These are phyloP conservation scores for Grammomys surdaster DNA, from an alignment of 2,113 vertebrate genomes.

Conservation along the genomic window DNA sequence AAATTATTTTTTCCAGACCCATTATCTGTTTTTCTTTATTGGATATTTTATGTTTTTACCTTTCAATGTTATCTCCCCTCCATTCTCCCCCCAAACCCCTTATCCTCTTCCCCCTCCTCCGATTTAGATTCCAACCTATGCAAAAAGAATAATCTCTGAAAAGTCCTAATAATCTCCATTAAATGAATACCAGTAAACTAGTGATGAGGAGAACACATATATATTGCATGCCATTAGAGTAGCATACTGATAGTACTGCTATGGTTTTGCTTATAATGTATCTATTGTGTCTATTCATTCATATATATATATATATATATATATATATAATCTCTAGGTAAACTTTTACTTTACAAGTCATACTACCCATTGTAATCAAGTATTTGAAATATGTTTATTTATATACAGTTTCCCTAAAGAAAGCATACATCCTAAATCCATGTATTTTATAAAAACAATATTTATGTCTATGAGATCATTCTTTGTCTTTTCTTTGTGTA, in stretches of 20 bases:
- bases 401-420: neutral
- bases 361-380: neutral
- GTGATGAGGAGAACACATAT: neutral
- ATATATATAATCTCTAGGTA: neutral
- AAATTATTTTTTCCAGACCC: too few relatives aligned
- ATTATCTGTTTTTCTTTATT: too few relatives aligned
- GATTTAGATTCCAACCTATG: neutral
- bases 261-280: neutral
- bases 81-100: too few relatives aligned
- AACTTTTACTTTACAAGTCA: neutral
- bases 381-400: conserved; percentile 14
- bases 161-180: neutral
- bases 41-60: too few relatives aligned
- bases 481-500: neutral
- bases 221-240: neutral
- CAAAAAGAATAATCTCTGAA: neutral
- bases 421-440: neutral
- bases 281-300: neutral
- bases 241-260: neutral
- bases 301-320: too few relatives aligned
- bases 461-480: neutral
- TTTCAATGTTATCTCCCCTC: too few relatives aligned
- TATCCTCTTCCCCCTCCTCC: too few relatives aligned
- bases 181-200: neutral
- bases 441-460: neutral